phyloP scores from a whole-genome alignment of 2,113 vertebrate genomes.

The Hyla sarda region DNA sequence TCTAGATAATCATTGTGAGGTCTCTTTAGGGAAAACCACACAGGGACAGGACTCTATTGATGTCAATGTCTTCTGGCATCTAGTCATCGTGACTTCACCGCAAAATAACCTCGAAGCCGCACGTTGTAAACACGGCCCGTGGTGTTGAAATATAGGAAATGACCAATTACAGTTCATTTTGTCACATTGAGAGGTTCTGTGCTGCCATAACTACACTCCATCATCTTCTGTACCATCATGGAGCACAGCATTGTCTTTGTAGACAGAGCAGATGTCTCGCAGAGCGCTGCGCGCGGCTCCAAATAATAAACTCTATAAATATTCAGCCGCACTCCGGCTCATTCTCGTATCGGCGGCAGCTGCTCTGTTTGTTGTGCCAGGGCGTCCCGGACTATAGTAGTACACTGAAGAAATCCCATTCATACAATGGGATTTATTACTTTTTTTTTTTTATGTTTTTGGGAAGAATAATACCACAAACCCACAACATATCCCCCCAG shows the following conservation, averaged over 20 bases:
- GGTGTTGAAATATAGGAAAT: conserved; percentile 37
- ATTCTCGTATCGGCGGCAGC: background rate
- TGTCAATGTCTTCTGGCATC: background rate
- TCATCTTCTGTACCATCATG: conserved; percentile 17
- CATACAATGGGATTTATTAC: too few species aligned
- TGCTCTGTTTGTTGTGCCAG: background rate
- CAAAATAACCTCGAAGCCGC: background rate
- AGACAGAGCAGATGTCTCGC: conserved; percentile 44
- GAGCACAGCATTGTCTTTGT: conserved; percentile 33
- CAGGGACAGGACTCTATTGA: background rate
- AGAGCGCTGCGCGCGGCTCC: background rate
- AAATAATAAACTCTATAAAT: conserved; percentile 39
- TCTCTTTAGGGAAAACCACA: background rate
- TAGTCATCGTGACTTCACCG: background rate
- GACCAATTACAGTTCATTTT: conserved; percentile 36
- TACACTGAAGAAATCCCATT: conserved; percentile 1
- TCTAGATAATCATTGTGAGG: background rate
- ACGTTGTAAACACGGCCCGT: background rate
- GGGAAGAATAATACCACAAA: too few species aligned
- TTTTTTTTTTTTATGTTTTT: too few species aligned
- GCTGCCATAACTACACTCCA: conserved; percentile 23
- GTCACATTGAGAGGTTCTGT: background rate
- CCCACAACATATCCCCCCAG: too few species aligned
- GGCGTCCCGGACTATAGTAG: background rate
- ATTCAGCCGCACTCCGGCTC: background rate